Conservation (phyloP, 2,888 invertebrate species). For the Atherix ibis region DNA sequence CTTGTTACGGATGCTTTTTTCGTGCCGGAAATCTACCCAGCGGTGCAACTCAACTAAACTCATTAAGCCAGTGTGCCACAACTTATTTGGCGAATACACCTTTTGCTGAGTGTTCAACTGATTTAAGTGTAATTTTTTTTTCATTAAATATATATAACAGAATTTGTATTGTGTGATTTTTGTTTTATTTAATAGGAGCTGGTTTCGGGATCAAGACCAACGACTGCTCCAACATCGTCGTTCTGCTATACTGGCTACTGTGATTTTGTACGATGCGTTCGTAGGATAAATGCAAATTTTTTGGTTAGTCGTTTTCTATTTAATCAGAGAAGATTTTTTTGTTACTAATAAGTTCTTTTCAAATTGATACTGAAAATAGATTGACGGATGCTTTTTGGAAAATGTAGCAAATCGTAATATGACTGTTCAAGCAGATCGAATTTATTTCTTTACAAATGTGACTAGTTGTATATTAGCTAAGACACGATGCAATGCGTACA, state of each 20-base stretch:
- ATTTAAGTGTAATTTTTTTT: slow-evolving; percentile 31
- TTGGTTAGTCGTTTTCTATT: slow-evolving; percentile 35
- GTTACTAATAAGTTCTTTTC: neutral
- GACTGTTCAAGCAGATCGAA: slow-evolving; percentile 13
- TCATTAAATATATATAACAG: too few species aligned
- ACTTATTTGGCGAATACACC: slow-evolving; percentile 38
- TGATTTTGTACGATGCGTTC: slow-evolving; percentile 42
- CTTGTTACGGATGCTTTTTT: slow-evolving; percentile 48
- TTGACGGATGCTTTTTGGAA: slow-evolving; percentile 16
- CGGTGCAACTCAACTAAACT: slow-evolving; percentile 38
- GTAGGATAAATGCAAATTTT: slow-evolving; percentile 39
- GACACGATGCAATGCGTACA: slow-evolving; percentile 42
- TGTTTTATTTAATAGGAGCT: too few species aligned
- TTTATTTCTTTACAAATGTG: slow-evolving; percentile 40
- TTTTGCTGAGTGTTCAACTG: slow-evolving; percentile 37
- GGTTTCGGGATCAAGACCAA: neutral
- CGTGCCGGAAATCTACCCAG: slow-evolving; percentile 35
- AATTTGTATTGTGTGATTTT: too few species aligned
- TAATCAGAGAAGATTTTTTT: too few species aligned
- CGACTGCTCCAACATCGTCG: slow-evolving; percentile 11
- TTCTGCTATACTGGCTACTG: slow-evolving; percentile 43
- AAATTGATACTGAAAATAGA: slow-evolving; percentile 11
- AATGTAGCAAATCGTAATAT: slow-evolving; percentile 15
- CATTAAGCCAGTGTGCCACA: slow-evolving; percentile 37
- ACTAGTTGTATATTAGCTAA: slow-evolving; percentile 49